These are phyloP conservation scores for Tinea semifulvella DNA, from an alignment of 2,888 invertebrate genomes.

Conservation along the genomic window DNA sequence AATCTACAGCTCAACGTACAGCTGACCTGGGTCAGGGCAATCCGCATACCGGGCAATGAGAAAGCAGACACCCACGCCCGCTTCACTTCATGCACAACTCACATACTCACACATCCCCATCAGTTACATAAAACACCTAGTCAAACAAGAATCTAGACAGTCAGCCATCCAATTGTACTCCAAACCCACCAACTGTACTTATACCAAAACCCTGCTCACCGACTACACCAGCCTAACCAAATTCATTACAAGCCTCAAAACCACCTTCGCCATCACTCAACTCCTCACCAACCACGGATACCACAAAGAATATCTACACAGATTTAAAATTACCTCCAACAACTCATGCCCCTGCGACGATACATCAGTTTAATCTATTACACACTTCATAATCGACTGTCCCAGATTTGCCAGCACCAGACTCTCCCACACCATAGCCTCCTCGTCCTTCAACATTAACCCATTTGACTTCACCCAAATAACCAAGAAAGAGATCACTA, in stretches of 20 bases:
- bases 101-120: conserved; percentile 15
- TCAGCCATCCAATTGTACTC: background rate
- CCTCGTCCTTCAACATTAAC: background rate
- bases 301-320: conserved; percentile 6
- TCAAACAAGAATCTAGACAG: background rate
- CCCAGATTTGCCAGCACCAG: background rate
- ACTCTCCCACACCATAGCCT: background rate
- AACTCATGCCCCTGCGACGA: conserved; percentile 1
- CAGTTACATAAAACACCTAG: conserved; percentile 12
- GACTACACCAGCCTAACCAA: background rate
- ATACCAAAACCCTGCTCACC: too few species aligned
- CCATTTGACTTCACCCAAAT: background rate
- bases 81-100: conserved; percentile 11
- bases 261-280: background rate
- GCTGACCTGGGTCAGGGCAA: conserved; percentile 14
- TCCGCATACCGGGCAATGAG: conserved; percentile 17
- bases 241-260: background rate
- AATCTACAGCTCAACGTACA: too few species aligned
- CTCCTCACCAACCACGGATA: background rate
- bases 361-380: background rate
- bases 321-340: conserved; percentile 3
- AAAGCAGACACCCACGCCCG: conserved; percentile 15
- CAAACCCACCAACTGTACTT: background rate
- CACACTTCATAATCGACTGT: background rate
- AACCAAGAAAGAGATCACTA: background rate